Conservation (phyloP, 2,888 invertebrate species). For the Lacanobia wlatinum region DNA sequence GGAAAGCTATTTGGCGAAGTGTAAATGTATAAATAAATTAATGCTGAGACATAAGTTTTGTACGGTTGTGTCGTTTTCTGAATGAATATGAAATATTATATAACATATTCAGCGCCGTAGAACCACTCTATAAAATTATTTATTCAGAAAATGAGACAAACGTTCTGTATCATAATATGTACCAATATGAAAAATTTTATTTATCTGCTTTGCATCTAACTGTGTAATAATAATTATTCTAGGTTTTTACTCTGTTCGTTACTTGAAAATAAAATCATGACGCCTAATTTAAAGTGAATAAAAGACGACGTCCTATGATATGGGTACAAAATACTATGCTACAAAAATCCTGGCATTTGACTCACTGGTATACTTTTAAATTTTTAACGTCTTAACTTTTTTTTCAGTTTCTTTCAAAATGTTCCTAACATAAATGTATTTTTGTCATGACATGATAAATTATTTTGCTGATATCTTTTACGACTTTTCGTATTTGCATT, state of each 20-base stretch:
- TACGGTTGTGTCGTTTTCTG: conserved; percentile 80
- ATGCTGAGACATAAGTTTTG: conserved; percentile 80
- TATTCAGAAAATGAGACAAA: conserved; percentile 79
- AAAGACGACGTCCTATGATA: conserved; percentile 26
- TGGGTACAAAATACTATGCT: background rate
- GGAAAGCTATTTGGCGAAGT: conserved; percentile 83
- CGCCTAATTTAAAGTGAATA: conserved; percentile 17
- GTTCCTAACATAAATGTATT: background rate
- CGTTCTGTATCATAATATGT: conserved; percentile 81
- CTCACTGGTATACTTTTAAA: background rate
- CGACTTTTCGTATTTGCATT: background rate
- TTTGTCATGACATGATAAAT: background rate
- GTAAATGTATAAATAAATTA: conserved; percentile 89
- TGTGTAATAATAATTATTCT: conserved; percentile 75
- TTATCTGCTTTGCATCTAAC: conserved; percentile 88
- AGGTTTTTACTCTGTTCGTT: conserved; percentile 84
- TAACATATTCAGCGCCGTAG: conserved; percentile 11
- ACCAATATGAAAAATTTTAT: conserved; percentile 84
- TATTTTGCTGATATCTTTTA: background rate
- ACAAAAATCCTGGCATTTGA: background rate
- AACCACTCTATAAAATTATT: conserved; percentile 48
- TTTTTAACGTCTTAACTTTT: no score
- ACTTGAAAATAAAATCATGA: conserved; percentile 38
- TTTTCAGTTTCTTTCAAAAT: background rate
- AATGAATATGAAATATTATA: conserved; percentile 51